Evolutionary conservation across 2,113 vertebrate species (phyloP).

Genomic region (Myrmophylax atrothorax): DNA sequence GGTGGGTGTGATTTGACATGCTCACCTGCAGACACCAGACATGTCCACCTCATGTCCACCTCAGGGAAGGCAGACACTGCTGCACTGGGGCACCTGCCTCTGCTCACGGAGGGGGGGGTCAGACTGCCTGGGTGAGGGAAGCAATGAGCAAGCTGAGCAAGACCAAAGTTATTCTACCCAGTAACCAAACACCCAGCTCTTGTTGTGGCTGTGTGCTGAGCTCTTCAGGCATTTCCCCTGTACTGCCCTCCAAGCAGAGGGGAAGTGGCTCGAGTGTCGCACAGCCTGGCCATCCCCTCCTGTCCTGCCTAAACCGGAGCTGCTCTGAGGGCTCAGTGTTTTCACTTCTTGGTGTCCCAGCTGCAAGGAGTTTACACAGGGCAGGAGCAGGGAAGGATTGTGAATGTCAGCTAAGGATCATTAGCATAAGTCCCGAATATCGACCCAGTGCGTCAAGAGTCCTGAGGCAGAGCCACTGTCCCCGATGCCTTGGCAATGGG

Average conservation of each 20-base stretch:
- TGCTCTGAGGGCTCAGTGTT: constrained; percentile 61
- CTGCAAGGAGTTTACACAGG: constrained; percentile 68
- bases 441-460: constrained; percentile 77
- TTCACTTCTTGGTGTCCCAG: constrained; percentile 69
- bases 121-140: not conserved
- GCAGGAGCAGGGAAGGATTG: constrained; percentile 68
- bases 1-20: constrained; percentile 69
- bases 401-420: constrained; percentile 85
- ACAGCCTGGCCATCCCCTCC: constrained; percentile 67
- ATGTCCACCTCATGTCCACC: not conserved
- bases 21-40: constrained; percentile 17
- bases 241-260: not conserved
- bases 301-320: constrained; percentile 61
- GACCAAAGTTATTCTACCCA: not conserved
- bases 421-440: constrained; percentile 84
- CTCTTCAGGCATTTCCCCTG: not conserved
- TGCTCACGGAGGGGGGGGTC: not conserved
- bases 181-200: not conserved
- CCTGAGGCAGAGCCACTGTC: constrained; percentile 61
- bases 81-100: not conserved
- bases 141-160: not conserved
- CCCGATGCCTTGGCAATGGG: constrained; percentile 36
- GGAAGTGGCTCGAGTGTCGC: constrained; percentile 70
- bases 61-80: constrained; percentile 19
- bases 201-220: not conserved